Percentiles rank a stretch among this genome's conserved stretches.
Conservation (phyloP, 1,140 invertebrate species). For the Drosophila pandora region DNA sequence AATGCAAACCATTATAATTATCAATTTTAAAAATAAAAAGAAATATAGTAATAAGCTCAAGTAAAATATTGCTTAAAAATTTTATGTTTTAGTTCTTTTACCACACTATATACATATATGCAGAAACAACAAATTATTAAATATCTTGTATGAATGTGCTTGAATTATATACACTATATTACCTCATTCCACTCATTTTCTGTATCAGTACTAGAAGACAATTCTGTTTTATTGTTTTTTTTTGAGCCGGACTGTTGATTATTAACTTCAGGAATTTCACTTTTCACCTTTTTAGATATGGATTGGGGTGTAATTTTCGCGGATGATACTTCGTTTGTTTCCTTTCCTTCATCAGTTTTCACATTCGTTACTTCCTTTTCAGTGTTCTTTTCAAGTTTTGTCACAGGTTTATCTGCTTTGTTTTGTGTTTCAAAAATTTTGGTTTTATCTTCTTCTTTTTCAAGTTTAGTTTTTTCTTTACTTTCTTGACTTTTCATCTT, state of each 20-base stretch:
- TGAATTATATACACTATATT: slow-evolving; percentile 1
- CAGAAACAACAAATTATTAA: not conserved
- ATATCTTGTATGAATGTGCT: not conserved
- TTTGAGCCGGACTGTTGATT: not conserved
- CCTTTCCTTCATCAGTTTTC: not conserved
- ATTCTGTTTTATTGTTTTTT: not conserved
- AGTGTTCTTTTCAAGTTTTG: not conserved
- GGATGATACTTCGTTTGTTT: not conserved
- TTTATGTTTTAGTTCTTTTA: slow-evolving; percentile 1
- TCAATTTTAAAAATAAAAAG: not conserved
- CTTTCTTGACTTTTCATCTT: not conserved
- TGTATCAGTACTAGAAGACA: too few species aligned
- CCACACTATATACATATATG: not conserved
- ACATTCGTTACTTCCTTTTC: slow-evolving; percentile 1
- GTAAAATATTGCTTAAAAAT: too few species aligned
- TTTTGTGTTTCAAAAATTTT: not conserved
- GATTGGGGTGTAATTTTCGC: not conserved
- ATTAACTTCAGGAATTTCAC: not conserved
- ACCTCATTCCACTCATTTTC: slow-evolving; percentile 1
- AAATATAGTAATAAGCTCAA: not conserved
- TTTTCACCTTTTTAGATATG: not conserved
- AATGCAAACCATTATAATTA: too few species aligned
- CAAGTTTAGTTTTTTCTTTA: not conserved
- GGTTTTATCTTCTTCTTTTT: not conserved
- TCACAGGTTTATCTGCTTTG: not conserved